Evolutionary conservation across 2,113 vertebrate species (phyloP).

Genomic region (Cepphus grylle): DNA sequence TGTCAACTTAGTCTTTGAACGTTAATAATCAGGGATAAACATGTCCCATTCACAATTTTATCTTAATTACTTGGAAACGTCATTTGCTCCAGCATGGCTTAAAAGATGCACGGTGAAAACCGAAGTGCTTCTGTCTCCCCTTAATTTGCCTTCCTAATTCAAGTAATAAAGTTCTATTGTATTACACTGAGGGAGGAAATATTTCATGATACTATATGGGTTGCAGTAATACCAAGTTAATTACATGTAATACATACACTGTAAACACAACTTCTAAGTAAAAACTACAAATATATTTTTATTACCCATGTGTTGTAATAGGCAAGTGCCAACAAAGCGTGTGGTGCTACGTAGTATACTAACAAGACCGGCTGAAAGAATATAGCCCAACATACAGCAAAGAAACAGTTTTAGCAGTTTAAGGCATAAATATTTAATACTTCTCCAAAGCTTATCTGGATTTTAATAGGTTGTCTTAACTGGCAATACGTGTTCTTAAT

Average conservation of each 20-base stretch:
- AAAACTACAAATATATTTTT: not conserved
- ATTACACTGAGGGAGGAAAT: not conserved
- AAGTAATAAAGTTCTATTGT: not conserved
- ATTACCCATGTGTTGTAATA: not conserved
- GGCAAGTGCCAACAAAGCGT: not conserved
- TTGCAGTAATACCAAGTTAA: not conserved
- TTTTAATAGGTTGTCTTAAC: not conserved
- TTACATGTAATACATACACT: not conserved
- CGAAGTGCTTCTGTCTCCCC: not conserved
- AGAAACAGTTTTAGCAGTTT: not conserved
- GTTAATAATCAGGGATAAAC: not conserved
- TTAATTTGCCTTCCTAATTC: not conserved
- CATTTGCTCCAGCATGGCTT: not conserved
- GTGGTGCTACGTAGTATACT: not conserved
- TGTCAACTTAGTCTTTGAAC: not conserved
- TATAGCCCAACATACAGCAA: not conserved
- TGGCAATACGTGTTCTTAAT: not conserved
- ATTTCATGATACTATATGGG: not conserved
- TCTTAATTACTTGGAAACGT: not conserved
- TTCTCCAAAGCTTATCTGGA: not conserved
- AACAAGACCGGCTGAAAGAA: not conserved
- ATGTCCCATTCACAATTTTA: not conserved
- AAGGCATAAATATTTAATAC: not conserved
- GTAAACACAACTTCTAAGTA: not conserved
- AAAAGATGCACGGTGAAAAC: not conserved